Conservation (phyloP, 2,888 invertebrate species). For the Drosophila mercatorum region DNA sequence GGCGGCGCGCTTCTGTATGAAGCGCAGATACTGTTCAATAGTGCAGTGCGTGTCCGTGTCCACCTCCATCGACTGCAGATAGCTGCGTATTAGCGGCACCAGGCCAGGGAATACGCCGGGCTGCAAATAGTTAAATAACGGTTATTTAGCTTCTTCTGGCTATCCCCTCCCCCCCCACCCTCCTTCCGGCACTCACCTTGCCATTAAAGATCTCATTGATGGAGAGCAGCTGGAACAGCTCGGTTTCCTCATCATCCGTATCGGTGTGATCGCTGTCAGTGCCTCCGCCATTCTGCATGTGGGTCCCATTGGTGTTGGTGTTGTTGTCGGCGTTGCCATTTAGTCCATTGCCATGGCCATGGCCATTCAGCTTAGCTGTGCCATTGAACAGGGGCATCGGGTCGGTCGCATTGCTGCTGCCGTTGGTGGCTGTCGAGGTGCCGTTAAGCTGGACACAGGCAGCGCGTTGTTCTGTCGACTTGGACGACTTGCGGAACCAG, state of each 20-base stretch:
- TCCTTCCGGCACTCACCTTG: constrained; percentile 81
- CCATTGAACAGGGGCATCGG: constrained; percentile 48
- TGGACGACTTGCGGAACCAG: constrained; percentile 95
- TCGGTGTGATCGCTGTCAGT: constrained; percentile 72
- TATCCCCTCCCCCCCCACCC: no score
- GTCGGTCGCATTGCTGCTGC: constrained; percentile 27
- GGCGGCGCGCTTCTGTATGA: constrained; percentile 94
- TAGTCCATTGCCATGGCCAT: constrained; percentile 49
- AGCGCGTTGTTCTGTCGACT: constrained; percentile 66
- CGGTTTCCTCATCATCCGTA: constrained; percentile 80
- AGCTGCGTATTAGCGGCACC: constrained; percentile 96
- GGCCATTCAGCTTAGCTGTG: constrained; percentile 55
- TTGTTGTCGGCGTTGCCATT: constrained; percentile 49
- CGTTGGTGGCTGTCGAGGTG: constrained; percentile 32
- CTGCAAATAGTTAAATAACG: constrained; percentile 5
- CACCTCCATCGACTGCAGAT: constrained; percentile 97
- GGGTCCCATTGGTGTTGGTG: constrained; percentile 28
- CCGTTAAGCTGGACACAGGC: constrained; percentile 57
- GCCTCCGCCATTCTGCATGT: constrained; percentile 55
- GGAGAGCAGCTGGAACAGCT: constrained; percentile 92
- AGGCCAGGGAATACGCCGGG: constrained; percentile 96
- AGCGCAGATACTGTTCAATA: constrained; percentile 96
- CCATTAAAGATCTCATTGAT: constrained; percentile 99
- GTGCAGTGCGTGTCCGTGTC: constrained; percentile 99
- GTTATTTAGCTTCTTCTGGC: neutral